Evolutionary conservation across 2,113 vertebrate genomes (phyloP), one percentile per base, ranked within the genome.

Genomic region (Rhinopomastus cyanomelas): DNA sequence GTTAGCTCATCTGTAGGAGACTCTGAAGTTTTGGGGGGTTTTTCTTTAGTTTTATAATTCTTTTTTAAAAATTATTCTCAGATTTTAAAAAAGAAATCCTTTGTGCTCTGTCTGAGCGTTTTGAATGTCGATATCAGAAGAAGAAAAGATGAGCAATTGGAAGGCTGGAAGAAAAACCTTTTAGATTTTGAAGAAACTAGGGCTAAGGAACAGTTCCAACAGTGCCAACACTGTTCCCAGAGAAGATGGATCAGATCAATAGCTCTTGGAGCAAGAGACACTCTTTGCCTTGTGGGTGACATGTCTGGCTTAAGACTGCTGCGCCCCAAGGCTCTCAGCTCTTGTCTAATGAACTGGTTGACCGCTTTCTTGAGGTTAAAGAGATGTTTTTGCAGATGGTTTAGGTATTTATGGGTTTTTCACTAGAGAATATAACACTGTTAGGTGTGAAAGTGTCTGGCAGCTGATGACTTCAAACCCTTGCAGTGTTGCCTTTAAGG

Each of bases 291-390:
- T 22, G 8, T 12, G 22, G 42, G 12, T 30, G 12, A 21, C 2
- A 5, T 11, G 8, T 30, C 34, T 37, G 44, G 16, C n/a, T 74
- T 42, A 27, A 46, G 65, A 6, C 13, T 55, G 20, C 59, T 39
- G 55, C 29, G 19, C n/a, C n/a, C 48, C 12, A 22, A 34, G 34
- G 16, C 11, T 67, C 34, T 46, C 23, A 49, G 49, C n/a, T 37
- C 0, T 14, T 44, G 15, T 19, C 37, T 44, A 12, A 0, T 25
- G 39, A 44, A 17, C 4, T 18, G 46, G 5, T 1, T n/a, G 68
- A 7, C 6, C 42, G 25, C 6, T 57, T 42, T 42, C 14, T 25
- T 25, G 30, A 26, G 26, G 14, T 20, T 48, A 49, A 12, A 27
- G 18, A 44, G 25, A 19, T 26, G 14, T 3, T 52, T 60, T 26